phyloP scores from a whole-genome alignment of 2,888 invertebrate species.

The Strigamia maritima region DNA sequence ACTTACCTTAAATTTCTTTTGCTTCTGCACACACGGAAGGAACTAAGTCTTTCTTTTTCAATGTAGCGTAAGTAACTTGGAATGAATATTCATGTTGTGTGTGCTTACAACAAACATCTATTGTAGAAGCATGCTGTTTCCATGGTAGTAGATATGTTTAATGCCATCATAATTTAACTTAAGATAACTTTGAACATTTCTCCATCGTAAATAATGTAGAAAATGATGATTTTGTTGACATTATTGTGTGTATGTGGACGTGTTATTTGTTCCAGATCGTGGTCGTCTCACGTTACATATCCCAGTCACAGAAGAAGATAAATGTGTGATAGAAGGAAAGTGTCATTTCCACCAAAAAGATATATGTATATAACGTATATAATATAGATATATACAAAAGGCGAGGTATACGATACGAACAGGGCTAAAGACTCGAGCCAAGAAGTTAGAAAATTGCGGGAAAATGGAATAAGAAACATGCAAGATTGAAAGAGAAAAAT shows the following conservation, averaged over 20 bases:
- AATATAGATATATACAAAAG: conserved; percentile 4
- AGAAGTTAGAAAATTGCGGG: conserved; percentile 29
- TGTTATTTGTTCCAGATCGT: conserved; percentile 29
- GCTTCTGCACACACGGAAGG: background rate
- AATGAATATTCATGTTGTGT: conserved; percentile 22
- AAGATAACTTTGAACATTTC: background rate
- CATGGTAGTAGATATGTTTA: background rate
- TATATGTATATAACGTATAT: conserved; percentile 14
- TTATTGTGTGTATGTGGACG: background rate
- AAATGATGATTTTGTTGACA: background rate
- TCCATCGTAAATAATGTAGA: background rate
- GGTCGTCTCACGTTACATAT: conserved; percentile 2
- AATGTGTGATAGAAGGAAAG: conserved; percentile 29
- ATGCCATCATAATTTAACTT: background rate
- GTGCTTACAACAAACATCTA: conserved; percentile 16
- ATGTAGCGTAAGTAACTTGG: background rate
- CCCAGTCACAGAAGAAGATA: conserved; percentile 30
- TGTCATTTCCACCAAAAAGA: conserved; percentile 27
- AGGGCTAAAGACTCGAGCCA: conserved; percentile 34
- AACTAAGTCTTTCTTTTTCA: background rate
- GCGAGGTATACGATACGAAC: conserved; percentile 29
- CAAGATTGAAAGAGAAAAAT: conserved; percentile 32
- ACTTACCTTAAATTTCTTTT: background rate
- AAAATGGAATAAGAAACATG: conserved; percentile 34
- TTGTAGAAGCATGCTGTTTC: conserved; percentile 24